Base-by-base conservation (phyloP, 2,113 vertebrate genomes). In the Egretta garzetta region DNA sequence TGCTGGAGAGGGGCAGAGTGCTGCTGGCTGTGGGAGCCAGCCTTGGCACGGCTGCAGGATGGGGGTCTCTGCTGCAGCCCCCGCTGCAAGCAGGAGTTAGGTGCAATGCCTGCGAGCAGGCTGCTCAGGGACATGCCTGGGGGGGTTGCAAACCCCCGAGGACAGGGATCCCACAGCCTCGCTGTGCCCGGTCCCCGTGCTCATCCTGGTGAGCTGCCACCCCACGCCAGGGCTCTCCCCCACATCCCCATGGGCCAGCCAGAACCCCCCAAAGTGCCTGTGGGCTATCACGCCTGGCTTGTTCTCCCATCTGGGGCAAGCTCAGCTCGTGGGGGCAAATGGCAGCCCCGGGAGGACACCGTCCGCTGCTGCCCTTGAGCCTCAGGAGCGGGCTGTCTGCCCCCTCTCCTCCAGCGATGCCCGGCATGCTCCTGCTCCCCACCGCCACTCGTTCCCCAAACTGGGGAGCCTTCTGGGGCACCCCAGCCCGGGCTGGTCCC, bases 371-470 rank as follows among this genome's bases (percentile, higher is more conserved):
- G 66, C 19, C n/a, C 13, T 49, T 23, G 49, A 45, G 52, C 45
- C 43, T 62, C 16, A 5, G 70, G 30, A 74, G 24, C 2, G 3
- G 32, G 26, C 9, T 4, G 2, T 12, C 76, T 68, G 43, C 63
- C 43, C 72, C 28, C 26, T 76, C 47, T 39, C 17, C 73, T n/a
- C 66, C 7, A 18, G 53, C 0, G 0, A 21, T 37, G 64, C 23
- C 64, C 73, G 45, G 33, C 59, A 21, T 7, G 10, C 27, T 89
- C 21, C 49, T 2, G 1, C 79, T 76, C 68, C 68, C 30, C 33
- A 33, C 20, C 55, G 35, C 8, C 1, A 0, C 15, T 88, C 0
- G 0, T 64, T 27, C 37, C 24, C 35, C 0, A 1, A 71, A 59
- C 10, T 41, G 56, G 41, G 56, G 37, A 77, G 49, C 35, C 58